phyloP scores from a whole-genome alignment of 2,113 vertebrate genomes.

The Oriolus oriolus region DNA sequence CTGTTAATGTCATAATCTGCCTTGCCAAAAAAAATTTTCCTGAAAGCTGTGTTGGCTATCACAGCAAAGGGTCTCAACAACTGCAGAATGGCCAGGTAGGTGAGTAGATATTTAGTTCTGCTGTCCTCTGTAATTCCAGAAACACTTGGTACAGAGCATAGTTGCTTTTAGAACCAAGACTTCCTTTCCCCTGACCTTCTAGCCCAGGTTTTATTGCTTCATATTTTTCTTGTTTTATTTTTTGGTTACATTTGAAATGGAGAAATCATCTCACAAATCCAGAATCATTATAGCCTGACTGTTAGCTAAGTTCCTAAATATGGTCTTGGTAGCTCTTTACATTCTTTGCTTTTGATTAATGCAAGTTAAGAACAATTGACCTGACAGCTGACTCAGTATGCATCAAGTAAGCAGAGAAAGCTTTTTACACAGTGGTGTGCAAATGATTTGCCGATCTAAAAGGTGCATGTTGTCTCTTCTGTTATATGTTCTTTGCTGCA shows the following conservation, averaged over 20 bases:
- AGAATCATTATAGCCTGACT: background rate
- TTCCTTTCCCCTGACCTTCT: background rate
- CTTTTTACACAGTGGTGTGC: background rate
- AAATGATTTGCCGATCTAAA: background rate
- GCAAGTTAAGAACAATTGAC: background rate
- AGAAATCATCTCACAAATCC: background rate
- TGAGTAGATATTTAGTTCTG: background rate
- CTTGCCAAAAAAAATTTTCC: background rate
- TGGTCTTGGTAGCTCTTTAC: background rate
- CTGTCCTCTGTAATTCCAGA: background rate
- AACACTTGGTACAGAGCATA: background rate
- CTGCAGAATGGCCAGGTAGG: background rate
- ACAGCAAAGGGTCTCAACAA: background rate
- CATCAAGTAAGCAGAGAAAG: background rate
- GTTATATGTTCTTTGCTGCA: background rate
- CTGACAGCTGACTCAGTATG: background rate
- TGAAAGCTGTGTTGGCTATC: background rate
- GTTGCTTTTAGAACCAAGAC: background rate
- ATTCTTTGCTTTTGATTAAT: background rate
- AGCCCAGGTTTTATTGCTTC: background rate
- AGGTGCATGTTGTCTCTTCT: background rate
- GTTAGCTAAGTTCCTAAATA: background rate
- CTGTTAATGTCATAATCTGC: background rate
- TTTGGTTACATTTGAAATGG: background rate
- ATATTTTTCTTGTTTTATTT: background rate